Evolutionary conservation across 1,140 invertebrate genomes (phyloP).

Genomic region (Rhizoglyphus robini): DNA sequence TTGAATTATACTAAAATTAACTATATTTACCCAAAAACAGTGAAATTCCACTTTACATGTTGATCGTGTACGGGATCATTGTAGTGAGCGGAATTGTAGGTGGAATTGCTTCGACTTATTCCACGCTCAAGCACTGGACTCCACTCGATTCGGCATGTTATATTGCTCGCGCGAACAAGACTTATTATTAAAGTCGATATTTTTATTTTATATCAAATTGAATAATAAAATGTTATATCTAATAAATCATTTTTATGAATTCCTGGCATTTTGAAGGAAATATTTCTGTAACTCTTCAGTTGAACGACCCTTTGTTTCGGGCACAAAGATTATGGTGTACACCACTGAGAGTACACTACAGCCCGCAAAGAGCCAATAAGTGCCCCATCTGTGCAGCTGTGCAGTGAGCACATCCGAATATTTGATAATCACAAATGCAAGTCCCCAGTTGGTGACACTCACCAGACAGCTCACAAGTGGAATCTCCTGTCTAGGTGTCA

Average conservation of each 20-base stretch:
- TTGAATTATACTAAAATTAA: no score
- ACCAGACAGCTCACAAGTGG: constrained; percentile 50
- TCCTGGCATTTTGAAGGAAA: constrained; percentile 21
- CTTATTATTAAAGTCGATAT: no score
- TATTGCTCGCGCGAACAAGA: no score
- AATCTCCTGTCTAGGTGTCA: neutral
- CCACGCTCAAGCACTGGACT: constrained; percentile 35
- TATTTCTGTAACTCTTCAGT: constrained; percentile 59
- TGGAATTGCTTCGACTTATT: constrained; percentile 45
- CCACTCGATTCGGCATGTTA: constrained; percentile 3
- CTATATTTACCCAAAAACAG: no score
- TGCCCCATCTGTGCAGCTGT: constrained; percentile 50
- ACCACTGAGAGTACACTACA: constrained; percentile 57
- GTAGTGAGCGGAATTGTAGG: constrained; percentile 46
- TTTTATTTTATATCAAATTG: no score
- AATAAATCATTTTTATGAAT: no score
- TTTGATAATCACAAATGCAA: constrained; percentile 78
- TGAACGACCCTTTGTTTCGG: constrained; percentile 75
- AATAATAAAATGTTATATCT: no score
- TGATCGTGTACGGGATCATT: constrained; percentile 42
- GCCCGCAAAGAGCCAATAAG: constrained; percentile 66
- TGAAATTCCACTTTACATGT: constrained; percentile 34
- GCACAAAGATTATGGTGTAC: constrained; percentile 65
- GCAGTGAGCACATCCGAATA: constrained; percentile 56
- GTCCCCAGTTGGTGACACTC: constrained; percentile 74